These are phyloP conservation scores for Torymus tubicola DNA, from an alignment of 2,888 invertebrate species.

Conservation along the genomic window DNA sequence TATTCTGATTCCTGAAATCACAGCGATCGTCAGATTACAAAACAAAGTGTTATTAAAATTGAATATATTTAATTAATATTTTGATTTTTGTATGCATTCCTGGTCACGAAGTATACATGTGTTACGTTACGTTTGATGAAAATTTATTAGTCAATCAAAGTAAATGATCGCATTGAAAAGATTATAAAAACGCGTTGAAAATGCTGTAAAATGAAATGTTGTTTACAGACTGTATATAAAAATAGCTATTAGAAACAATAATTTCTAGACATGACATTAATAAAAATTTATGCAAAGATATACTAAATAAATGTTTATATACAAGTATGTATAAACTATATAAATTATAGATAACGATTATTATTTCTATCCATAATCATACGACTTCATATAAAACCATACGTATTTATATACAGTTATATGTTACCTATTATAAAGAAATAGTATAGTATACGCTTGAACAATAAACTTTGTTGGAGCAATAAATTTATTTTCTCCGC, in stretches of 20 bases:
- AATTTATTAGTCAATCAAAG: neutral
- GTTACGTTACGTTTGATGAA: neutral
- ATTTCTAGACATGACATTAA: conserved; percentile 27
- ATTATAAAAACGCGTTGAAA: conserved; percentile 14
- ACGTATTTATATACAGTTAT: conserved; percentile 39
- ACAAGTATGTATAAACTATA: conserved; percentile 26
- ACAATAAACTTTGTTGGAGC: conserved; percentile 3
- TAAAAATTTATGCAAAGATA: conserved; percentile 7
- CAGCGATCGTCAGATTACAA: neutral
- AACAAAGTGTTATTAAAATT: neutral
- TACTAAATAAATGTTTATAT: conserved; percentile 28
- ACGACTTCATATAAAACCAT: conserved; percentile 29
- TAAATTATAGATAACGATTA: conserved; percentile 29
- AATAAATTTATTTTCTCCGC: conserved; percentile 3
- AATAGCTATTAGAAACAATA: conserved; percentile 38
- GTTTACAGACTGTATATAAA: conserved; percentile 33
- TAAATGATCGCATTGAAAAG: neutral
- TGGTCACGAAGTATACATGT: too few relatives aligned
- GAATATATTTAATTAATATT: too few relatives aligned
- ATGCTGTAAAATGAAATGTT: conserved; percentile 23
- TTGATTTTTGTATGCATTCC: too few relatives aligned
- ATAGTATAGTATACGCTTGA: conserved; percentile 1
- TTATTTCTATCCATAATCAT: conserved; percentile 15
- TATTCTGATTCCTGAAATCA: neutral
- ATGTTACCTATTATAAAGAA: conserved; percentile 3